Base-by-base conservation (phyloP, 53 echinoderm and acorn worm species). In the Echinometra lucunter region DNA sequence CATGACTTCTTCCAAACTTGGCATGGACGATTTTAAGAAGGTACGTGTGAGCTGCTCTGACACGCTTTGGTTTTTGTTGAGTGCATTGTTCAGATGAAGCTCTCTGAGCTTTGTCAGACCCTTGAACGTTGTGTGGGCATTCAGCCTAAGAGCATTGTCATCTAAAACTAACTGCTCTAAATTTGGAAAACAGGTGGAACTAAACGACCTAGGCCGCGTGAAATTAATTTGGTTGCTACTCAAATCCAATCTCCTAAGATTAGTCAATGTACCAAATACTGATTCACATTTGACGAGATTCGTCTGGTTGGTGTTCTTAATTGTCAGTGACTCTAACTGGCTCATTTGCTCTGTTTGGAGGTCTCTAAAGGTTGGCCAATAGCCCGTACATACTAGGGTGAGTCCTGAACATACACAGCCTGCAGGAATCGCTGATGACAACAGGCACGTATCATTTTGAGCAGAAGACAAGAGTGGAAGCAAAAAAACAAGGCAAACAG, bases 11-110 rank as follows among this genome's bases (percentile, higher is more conserved):
- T 67, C 89, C 19, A 97, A 91, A 44, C 91, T 95, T 53, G 92
- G 67, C 37, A 95, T 89, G 32, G 75, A 38, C 30, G 95, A 92
- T 28, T 42, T 74, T 1, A 42, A 57, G 30, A 98, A 91, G 19
- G 95, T 53, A n/a, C 88, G 69, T 25, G 40, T 94, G 55, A 97
- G 92, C 74, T 95, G 91, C 2, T 55, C 75, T 44, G 88, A 82
- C 5, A 88, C 38, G 30, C 89, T 74, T 19, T 95, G 94, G 91
- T 94, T 92, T 66, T 47, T 42, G 19, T 69, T 57, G 5, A 97
- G 94, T 0, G 96, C 96, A 42, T 82, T 58, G 3, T 94, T 95
- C 58, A 98, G 92, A 91, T 96, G 96, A 70, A 98, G 92, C 75
- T 91, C 90, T 21, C 72, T 74, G 44, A 98, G 94, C 3, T 87